Conservation (phyloP, 2,797 vertebrate species). For the Crax fasciolata region DNA sequence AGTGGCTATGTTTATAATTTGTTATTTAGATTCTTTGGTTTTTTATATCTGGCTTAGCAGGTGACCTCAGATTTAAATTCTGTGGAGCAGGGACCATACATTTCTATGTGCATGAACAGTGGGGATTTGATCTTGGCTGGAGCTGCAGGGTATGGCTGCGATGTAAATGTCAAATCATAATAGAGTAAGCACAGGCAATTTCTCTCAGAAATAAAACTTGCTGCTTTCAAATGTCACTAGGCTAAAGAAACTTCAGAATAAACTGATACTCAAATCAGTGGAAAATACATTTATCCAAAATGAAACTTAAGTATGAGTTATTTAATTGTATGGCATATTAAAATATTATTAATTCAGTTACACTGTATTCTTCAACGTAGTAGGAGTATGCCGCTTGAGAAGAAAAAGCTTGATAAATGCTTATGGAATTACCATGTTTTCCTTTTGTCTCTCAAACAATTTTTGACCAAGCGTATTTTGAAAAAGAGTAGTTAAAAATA, state of each 20-base stretch:
- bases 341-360: conserved; percentile 29
- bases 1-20: background rate
- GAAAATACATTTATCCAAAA: conserved; percentile 36
- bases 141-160: conserved; percentile 53
- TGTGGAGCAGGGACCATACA: conserved; percentile 38
- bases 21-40: conserved; percentile 46
- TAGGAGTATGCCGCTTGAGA: background rate
- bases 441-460: background rate
- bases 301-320: background rate
- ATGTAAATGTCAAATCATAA: conserved; percentile 75
- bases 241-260: conserved; percentile 56
- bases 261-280: conserved; percentile 21
- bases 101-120: conserved; percentile 42
- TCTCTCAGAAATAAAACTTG: conserved; percentile 64
- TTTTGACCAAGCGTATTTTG: background rate
- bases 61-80: conserved; percentile 61
- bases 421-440: background rate
- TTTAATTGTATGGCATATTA: conserved; percentile 41
- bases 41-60: conserved; percentile 51
- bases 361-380: background rate
- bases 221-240: conserved; percentile 65
- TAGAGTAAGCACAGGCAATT: conserved; percentile 61
- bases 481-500: background rate
- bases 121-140: conserved; percentile 61
- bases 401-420: background rate